Percentiles rank a stretch among this genome's conserved stretches.
phyloP scores from a whole-genome alignment of 2,113 vertebrate species.

The Emydura subglobosa region DNA sequence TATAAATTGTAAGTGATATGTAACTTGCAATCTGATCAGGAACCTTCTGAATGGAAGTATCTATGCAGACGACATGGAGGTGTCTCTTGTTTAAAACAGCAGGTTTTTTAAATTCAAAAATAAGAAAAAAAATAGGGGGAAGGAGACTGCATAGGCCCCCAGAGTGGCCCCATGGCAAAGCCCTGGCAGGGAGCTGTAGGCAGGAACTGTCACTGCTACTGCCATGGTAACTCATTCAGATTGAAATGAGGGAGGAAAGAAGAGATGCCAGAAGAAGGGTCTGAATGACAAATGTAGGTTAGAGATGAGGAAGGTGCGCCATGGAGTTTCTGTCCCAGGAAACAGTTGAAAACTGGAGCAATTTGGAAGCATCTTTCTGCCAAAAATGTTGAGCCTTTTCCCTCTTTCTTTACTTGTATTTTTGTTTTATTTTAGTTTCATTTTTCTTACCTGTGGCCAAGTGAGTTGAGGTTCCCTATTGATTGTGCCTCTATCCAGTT shows the following conservation, averaged over 20 bases:
- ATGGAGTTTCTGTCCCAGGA: background rate
- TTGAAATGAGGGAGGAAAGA: background rate
- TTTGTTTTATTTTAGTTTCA: background rate
- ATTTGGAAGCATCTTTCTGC: background rate
- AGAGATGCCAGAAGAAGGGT: background rate
- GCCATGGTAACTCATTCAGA: background rate
- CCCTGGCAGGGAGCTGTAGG: accelerated
- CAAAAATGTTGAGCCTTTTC: background rate
- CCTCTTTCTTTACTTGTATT: background rate
- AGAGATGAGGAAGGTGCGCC: background rate
- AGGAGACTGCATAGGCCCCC: background rate
- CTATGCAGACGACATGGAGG: background rate
- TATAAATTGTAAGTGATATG: background rate
- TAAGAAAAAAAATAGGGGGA: background rate
- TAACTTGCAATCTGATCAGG: background rate
- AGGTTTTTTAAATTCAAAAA: background rate
- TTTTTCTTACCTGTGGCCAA: background rate
- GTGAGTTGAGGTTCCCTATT: background rate
- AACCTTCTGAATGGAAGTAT: background rate
- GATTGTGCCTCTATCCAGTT: accelerated
- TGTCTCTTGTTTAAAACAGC: background rate
- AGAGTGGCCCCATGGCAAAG: background rate
- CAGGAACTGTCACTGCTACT: background rate
- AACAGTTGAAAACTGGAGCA: background rate
- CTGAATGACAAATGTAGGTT: background rate